phyloP scores from a whole-genome alignment of 2,797 vertebrate species.

The Hypotaenidia philippensis region DNA sequence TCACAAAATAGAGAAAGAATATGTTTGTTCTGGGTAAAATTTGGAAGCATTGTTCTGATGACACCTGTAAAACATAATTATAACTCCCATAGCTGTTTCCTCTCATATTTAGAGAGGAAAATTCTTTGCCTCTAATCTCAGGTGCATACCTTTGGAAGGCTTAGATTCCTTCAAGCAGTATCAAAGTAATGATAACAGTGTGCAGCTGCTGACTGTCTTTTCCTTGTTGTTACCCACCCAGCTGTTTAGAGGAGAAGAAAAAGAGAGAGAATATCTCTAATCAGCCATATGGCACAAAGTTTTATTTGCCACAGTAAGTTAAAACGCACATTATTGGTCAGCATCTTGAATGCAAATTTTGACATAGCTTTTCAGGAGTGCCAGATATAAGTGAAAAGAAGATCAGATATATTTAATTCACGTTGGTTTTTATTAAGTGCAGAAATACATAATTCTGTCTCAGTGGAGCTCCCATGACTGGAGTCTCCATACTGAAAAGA shows the following conservation, averaged over 20 bases:
- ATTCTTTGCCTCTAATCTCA: conserved; percentile 79
- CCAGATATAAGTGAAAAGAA: neutral
- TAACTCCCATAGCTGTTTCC: conserved; percentile 80
- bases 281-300: conserved; percentile 94
- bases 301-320: conserved; percentile 78
- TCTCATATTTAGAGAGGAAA: conserved; percentile 67
- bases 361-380: conserved; percentile 47
- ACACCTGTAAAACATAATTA: conserved; percentile 85
- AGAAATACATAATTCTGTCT: neutral
- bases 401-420: conserved; percentile 16
- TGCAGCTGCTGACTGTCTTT: conserved; percentile 92
- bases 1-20: conserved; percentile 68
- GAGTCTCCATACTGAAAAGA: neutral
- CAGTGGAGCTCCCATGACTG: neutral
- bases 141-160: conserved; percentile 88
- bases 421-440: neutral
- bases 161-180: conserved; percentile 85
- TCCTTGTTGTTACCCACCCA: conserved; percentile 82
- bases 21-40: conserved; percentile 64
- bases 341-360: conserved; percentile 74
- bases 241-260: conserved; percentile 80
- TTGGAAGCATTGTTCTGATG: conserved; percentile 67
- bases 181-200: conserved; percentile 88
- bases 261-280: conserved; percentile 89
- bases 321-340: conserved; percentile 74